Base-by-base conservation (phyloP, 2,888 invertebrate genomes). In the Scaptomyza parva region DNA sequence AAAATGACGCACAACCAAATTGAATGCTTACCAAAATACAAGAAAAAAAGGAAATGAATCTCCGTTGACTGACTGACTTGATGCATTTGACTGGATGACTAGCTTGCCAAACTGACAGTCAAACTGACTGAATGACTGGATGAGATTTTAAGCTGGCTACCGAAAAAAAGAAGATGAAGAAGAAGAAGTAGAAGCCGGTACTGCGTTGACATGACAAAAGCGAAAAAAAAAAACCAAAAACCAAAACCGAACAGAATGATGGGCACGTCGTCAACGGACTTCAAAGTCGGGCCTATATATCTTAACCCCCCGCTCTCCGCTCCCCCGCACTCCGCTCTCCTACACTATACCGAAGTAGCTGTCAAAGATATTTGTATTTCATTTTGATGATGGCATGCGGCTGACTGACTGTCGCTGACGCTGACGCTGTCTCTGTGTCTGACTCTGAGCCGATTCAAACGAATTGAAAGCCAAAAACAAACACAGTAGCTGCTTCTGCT, bases 281-380 rank as follows among this genome's bases (percentile, higher is more conserved):
- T 85, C 87, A 82, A 82, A 82, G 76, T 86, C 85, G 80, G 81
- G 58, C 51, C 66, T 63, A 52, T 72, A 47, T 54, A 51, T 39
- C 24, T 45, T 54, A 20, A 17, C 24, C 33, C 40, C 41, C 24
- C 22, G 22, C 20, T 37, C 20, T 44, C n/a, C 47, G 20, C 39
- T 1, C 9, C 2, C n/a, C 17, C 17, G 7, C n/a, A 12, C 41
- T 11, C 9, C 47, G 20, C 39, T 1, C 9, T 1, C n/a, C 17
- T n/a, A 4, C n/a, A 12, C 41, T 11, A 7, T 30, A 14, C 45
- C 44, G 78, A 80, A 86, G 89, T 78, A 84, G 88, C 89, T 89
- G 89, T 88, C 90, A 89, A 78, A 86, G 72, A 86, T 88, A 86
- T 88, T 89, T 89, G 86, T 89, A 83, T 89, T 78, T 86, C 80